Base-by-base conservation (phyloP, 1,140 invertebrate genomes). In the Drosophila grimshawi region DNA sequence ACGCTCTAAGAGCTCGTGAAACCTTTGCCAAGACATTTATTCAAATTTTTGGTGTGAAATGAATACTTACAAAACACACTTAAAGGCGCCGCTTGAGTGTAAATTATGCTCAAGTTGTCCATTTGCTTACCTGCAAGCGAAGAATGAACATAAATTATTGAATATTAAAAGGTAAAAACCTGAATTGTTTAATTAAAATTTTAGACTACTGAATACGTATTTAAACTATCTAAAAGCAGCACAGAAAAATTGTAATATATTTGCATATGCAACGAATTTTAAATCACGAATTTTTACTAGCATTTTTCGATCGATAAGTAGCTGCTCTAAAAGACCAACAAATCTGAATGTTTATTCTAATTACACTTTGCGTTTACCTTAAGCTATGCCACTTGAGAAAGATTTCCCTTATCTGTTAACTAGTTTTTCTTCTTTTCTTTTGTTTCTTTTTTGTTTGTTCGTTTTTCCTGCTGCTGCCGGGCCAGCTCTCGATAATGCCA, bases 81-180 rank as follows among this genome's bases (percentile, higher is more conserved):
- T 48, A 41, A 29, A 57, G 32, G 45, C 43, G 30, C 6, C n/a
- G 4, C 45, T 19, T 49, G 35, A 10, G 33, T 53, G 32, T 29
- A 29, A 64, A 57, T 51, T 57, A 56, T 49, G 57, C 7, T n/a
- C 29, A 49, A 43, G 29, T 61, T 35, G 4, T 11, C 29, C 19
- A 19, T 3, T 30, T 62, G 71, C 80, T 83, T 83, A 83, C 80
- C 80, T 86, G 75, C n/a, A 65, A 79, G 49, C 32, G 39, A 19
- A 46, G 29, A 55, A 45, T 55, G 49, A 30, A 52, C 7, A 32
- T 35, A 10, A 60, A 62, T 35, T 8, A 1, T 35, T 46, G 27
- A 30, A 19, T 33, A 27, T 60, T 46, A 33, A 8, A 19, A 46
- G 33, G 46, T 60, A 33, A 11, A 10, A 33, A 4, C 43, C 46